Evolutionary conservation across 2,888 invertebrate species (phyloP).

Genomic region (Eupithecia centaureata): DNA sequence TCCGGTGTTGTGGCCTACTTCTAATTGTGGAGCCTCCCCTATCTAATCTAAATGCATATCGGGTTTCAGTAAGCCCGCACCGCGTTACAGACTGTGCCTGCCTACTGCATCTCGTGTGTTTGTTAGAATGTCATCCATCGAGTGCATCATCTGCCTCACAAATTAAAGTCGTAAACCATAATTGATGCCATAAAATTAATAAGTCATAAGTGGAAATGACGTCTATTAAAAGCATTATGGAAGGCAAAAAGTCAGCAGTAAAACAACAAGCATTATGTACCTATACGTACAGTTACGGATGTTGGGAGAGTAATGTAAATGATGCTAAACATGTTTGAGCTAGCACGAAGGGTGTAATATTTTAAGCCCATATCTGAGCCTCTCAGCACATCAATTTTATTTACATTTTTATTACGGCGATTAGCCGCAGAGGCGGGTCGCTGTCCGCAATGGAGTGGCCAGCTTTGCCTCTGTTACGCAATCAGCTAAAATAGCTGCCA

Average conservation of each 20-base stretch:
- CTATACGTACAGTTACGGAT: constrained; percentile 10
- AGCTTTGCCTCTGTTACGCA: constrained; percentile 70
- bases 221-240: constrained; percentile 26
- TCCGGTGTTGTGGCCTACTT: constrained; percentile 30
- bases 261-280: constrained; percentile 22
- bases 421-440: constrained; percentile 63
- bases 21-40: constrained; percentile 34
- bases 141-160: constrained; percentile 38
- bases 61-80: constrained; percentile 30
- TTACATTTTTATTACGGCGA: constrained; percentile 72
- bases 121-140: constrained; percentile 24
- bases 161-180: constrained; percentile 41
- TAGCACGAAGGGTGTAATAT: constrained; percentile 26
- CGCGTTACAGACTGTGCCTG: constrained; percentile 21
- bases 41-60: constrained; percentile 36
- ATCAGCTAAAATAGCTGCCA: constrained; percentile 71
- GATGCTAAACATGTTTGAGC: constrained; percentile 29
- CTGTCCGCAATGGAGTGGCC: constrained; percentile 62
- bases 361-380: constrained; percentile 53
- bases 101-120: constrained; percentile 11
- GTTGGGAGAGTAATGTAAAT: constrained; percentile 28
- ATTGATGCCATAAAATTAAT: constrained; percentile 35
- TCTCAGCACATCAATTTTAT: constrained; percentile 69
- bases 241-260: constrained; percentile 22
- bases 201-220: constrained; percentile 34